These are phyloP conservation scores for Embiotoca jacksoni DNA, from an alignment of 2,113 vertebrate genomes.

Conservation along the genomic window DNA sequence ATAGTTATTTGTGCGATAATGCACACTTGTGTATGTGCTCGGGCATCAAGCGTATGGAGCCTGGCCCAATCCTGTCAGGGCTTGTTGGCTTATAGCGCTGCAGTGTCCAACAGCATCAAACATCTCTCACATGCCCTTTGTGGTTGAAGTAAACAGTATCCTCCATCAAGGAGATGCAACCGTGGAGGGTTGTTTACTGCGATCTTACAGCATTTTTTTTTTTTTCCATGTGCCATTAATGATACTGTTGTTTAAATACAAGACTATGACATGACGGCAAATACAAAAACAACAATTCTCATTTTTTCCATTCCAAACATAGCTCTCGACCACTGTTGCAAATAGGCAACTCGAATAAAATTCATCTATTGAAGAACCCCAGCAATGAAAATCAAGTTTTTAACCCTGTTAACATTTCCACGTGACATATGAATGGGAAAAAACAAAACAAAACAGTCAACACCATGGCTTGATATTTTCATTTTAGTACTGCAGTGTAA, in stretches of 20 bases:
- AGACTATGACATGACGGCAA: neutral
- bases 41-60: slow-evolving; percentile 13
- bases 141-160: neutral
- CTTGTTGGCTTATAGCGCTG: slow-evolving; percentile 22
- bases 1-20: slow-evolving; percentile 31
- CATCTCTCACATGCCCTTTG: neutral
- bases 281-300: neutral
- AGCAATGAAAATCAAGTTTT: too few species aligned
- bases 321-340: neutral
- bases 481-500: too few species aligned
- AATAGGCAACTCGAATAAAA: neutral
- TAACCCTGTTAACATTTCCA: too few species aligned
- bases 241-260: neutral
- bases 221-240: neutral
- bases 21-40: neutral
- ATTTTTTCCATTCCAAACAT: neutral
- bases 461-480: too few species aligned
- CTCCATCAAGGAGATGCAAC: neutral
- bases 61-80: slow-evolving; percentile 17
- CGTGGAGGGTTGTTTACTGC: neutral
- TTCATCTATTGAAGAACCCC: too few species aligned
- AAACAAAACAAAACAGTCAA: too few species aligned
- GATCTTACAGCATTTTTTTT: neutral
- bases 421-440: too few species aligned
- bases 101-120: slow-evolving; percentile 17